Percentiles rank a stretch among this genome's conserved stretches.
Conservation (phyloP, 2,888 invertebrate genomes). For the Cotesia congregata region DNA sequence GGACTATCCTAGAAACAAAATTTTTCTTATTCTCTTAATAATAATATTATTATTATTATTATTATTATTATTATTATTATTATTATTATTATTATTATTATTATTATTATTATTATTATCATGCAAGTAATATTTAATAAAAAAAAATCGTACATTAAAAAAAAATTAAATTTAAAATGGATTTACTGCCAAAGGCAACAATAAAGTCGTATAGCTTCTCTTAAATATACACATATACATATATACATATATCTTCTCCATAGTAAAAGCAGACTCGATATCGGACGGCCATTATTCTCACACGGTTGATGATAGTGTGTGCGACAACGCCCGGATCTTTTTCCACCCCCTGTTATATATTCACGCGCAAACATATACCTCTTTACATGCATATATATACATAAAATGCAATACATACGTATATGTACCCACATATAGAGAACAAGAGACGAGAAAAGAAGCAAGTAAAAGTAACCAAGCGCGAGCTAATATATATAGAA, state of each 20-base stretch:
- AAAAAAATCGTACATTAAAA: neutral
- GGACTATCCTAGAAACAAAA: too few species aligned
- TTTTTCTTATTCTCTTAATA: too few species aligned
- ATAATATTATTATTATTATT: too few species aligned
- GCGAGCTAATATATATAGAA: neutral
- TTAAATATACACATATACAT: constrained; percentile 6
- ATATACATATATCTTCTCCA: constrained; percentile 1
- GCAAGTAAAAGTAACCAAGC: neutral
- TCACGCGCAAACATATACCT: constrained; percentile 1
- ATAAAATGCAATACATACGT: constrained; percentile 15
- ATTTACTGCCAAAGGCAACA: constrained; percentile 4
- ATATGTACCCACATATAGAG: neutral
- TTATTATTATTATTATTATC: too few species aligned
- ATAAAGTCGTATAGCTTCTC: constrained; percentile 5
- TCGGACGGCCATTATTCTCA: constrained; percentile 24
- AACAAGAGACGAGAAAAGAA: neutral
- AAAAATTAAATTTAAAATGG: neutral
- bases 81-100: too few species aligned
- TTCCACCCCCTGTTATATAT: constrained; percentile 19
- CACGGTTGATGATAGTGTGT: constrained; percentile 19
- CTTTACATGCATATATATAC: neutral
- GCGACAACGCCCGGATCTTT: constrained; percentile 18
- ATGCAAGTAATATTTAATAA: too few species aligned
- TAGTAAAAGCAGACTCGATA: constrained; percentile 12
- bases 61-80: too few species aligned